These are phyloP conservation scores for Leucophora obtusa DNA, from an alignment of 2,888 invertebrate species.

Conservation along the genomic window DNA sequence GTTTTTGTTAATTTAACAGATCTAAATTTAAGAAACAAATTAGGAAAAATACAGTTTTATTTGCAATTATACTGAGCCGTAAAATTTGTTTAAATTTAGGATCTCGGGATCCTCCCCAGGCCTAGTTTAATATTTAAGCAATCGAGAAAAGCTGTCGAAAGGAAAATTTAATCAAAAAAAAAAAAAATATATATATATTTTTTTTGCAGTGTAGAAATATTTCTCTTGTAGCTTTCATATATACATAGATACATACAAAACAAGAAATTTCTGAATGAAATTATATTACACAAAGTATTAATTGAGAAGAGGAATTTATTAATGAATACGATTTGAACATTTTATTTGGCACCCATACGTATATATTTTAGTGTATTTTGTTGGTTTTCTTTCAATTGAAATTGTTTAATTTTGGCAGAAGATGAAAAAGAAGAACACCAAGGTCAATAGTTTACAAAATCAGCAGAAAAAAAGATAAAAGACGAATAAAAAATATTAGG, in stretches of 20 bases:
- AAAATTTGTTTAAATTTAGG: too few species aligned
- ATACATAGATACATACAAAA: not conserved
- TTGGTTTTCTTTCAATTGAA: conserved; percentile 35
- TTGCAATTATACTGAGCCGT: too few species aligned
- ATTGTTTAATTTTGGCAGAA: conserved; percentile 51
- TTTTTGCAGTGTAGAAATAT: not conserved
- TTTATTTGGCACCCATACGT: conserved; percentile 34
- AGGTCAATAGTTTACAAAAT: conserved; percentile 46
- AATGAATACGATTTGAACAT: conserved; percentile 41
- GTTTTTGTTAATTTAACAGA: too few species aligned
- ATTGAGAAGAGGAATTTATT: conserved; percentile 45
- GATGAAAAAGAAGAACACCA: conserved; percentile 35
- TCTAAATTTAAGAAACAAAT: too few species aligned
- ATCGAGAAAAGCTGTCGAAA: too few species aligned
- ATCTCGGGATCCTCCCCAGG: too few species aligned
- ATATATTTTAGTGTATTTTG: conserved; percentile 27
- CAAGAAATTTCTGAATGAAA: conserved; percentile 52
- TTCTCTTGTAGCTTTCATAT: not conserved
- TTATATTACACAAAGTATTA: conserved; percentile 39
- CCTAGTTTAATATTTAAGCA: too few species aligned
- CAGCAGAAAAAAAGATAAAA: not conserved
- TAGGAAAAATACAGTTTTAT: too few species aligned
- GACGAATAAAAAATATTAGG: too few species aligned
- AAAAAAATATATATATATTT: too few species aligned
- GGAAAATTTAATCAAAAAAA: not conserved